Evolutionary conservation across 2,888 invertebrate genomes (phyloP).

Genomic region (Pteria penguin): DNA sequence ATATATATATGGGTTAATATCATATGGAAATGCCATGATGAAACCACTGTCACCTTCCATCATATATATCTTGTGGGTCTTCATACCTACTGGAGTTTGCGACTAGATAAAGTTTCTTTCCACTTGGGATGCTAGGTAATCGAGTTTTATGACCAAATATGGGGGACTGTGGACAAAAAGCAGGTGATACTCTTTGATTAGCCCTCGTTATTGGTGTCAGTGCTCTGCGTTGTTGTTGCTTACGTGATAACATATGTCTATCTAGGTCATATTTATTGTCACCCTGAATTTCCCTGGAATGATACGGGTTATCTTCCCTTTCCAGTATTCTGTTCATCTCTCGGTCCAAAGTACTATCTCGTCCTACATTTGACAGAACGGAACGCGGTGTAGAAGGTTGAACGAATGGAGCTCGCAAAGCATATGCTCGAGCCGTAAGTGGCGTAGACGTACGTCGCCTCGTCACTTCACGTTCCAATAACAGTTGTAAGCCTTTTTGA

Average conservation of each 20-base stretch:
- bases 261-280: not conserved
- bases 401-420: not conserved
- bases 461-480: conserved; percentile 53
- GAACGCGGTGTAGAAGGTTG: not conserved
- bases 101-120: conserved; percentile 59
- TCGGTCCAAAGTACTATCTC: conserved; percentile 20
- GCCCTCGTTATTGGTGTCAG: conserved; percentile 53
- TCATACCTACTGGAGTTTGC: not conserved
- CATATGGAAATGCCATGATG: no score
- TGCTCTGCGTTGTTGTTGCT: conserved; percentile 37
- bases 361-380: not conserved
- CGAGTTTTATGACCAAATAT: conserved; percentile 48
- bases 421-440: not conserved
- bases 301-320: not conserved
- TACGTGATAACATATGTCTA: conserved; percentile 1
- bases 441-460: not conserved
- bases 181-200: conserved; percentile 12
- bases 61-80: no score
- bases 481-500: conserved; percentile 51
- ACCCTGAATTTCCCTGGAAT: not conserved
- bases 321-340: conserved; percentile 4
- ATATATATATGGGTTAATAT: no score
- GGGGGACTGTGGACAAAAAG: conserved; percentile 38
- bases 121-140: conserved; percentile 68
- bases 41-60: no score